Evolutionary conservation across 1,140 invertebrate genomes (phyloP).

Genomic region (Apis laboriosa): DNA sequence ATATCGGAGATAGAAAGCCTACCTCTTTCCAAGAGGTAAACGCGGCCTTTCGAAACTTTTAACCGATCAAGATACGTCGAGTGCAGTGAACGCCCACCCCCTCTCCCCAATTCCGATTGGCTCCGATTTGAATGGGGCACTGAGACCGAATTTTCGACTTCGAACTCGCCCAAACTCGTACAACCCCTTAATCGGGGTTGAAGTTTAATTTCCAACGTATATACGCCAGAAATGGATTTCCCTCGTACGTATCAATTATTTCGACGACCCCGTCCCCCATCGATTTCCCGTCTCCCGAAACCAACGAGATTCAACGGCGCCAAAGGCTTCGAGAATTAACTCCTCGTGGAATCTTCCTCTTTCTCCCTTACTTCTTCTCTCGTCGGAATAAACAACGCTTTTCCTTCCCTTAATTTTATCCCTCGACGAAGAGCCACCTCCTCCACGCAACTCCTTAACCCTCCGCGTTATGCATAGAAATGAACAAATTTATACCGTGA

Average conservation of each 20-base stretch:
- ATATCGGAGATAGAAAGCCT: background rate
- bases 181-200: background rate
- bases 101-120: no score
- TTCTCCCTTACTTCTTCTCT: no score
- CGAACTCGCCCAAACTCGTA: background rate
- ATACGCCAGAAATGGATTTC: background rate
- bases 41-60: conserved; percentile 11
- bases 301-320: background rate
- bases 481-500: background rate
- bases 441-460: no score
- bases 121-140: conserved; percentile 8
- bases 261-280: background rate
- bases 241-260: conserved; percentile 27
- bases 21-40: background rate
- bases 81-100: background rate
- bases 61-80: conserved; percentile 26
- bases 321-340: conserved; percentile 7
- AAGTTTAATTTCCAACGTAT: conserved; percentile 12
- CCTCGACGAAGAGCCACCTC: no score
- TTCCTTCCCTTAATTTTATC: background rate
- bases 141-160: background rate
- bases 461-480: background rate
- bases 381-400: background rate
- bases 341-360: no score
- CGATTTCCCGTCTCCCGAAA: conserved; percentile 17